A percentile compares a stretch with the other conserved stretches of the same genome.
Evolutionary conservation across 2,113 vertebrate genomes (phyloP).

Genomic region (Larimichthys polyactis): DNA sequence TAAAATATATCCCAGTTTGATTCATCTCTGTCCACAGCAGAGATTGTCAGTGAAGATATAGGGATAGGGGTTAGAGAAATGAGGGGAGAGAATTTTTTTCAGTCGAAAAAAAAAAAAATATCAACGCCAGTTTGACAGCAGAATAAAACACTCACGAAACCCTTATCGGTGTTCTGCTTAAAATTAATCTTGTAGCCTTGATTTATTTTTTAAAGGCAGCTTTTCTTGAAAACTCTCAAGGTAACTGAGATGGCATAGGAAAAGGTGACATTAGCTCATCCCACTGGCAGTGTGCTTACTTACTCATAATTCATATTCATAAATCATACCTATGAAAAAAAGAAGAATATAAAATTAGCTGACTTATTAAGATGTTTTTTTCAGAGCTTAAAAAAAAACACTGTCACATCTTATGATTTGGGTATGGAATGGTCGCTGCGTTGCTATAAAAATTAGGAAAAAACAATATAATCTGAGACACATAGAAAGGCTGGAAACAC

Average conservation of each 20-base stretch:
- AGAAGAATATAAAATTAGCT: constrained; percentile 39
- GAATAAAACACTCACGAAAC: constrained; percentile 52
- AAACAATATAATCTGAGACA: not conserved
- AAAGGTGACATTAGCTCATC: constrained; percentile 46
- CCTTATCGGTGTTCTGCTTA: constrained; percentile 49
- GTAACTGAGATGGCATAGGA: constrained; percentile 34
- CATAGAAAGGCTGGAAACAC: not conserved
- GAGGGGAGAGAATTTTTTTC: constrained; percentile 31
- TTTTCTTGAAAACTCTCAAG: constrained; percentile 35
- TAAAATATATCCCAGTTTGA: constrained; percentile 38
- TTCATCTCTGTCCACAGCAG: constrained; percentile 51
- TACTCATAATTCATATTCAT: constrained; percentile 53
- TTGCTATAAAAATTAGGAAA: not conserved
- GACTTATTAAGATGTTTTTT: constrained; percentile 47
- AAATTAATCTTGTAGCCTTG: constrained; percentile 56
- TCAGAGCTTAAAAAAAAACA: constrained; percentile 4
- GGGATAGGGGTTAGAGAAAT: constrained; percentile 50
- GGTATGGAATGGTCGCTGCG: not conserved
- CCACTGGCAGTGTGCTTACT: constrained; percentile 19
- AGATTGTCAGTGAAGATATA: constrained; percentile 52
- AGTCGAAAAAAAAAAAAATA: constrained; percentile 36
- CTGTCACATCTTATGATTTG: constrained; percentile 1
- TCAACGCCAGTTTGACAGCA: constrained; percentile 51
- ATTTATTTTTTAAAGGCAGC: constrained; percentile 59
- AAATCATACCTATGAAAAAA: not conserved